Evolutionary conservation across 92 coral and sea anemone genomes (phyloP).

Genomic region (Zoanthus solanderi): DNA sequence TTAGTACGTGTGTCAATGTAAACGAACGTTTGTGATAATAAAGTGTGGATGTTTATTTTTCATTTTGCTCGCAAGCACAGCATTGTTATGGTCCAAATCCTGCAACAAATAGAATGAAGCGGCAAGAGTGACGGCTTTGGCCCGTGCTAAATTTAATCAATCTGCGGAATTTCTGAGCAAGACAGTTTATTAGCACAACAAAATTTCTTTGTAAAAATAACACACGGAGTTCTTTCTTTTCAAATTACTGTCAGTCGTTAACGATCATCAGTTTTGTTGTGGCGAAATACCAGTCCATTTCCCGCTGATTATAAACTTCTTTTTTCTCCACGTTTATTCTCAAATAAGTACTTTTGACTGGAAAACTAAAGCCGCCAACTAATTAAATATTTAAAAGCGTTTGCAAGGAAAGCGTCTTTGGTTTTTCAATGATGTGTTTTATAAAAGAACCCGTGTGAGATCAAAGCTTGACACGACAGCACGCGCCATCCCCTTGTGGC

Average conservation of each 20-base stretch:
- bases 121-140: background rate
- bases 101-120: constrained; percentile 40
- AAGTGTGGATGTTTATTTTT: constrained; percentile 25
- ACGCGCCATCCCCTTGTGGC: background rate
- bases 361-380: constrained; percentile 10
- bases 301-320: constrained; percentile 33
- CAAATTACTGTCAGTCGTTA: constrained; percentile 33
- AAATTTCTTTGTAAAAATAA: constrained; percentile 16
- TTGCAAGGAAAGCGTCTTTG: constrained; percentile 29
- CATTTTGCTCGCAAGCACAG: background rate
- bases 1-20: constrained; percentile 18
- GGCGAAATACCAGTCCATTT: constrained; percentile 10
- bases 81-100: constrained; percentile 37
- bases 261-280: constrained; percentile 36
- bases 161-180: constrained; percentile 23
- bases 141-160: constrained; percentile 43
- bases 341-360: constrained; percentile 19
- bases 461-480: constrained; percentile 3
- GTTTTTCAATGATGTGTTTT: constrained; percentile 33
- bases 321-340: background rate
- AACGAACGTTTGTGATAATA: background rate
- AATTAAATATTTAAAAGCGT: constrained; percentile 46
- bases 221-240: constrained; percentile 39
- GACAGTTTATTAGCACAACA: constrained; percentile 24
- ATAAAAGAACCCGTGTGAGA: constrained; percentile 3